These are phyloP conservation scores for Bombylius discolor DNA, from an alignment of 2,888 invertebrate genomes.

Conservation along the genomic window DNA sequence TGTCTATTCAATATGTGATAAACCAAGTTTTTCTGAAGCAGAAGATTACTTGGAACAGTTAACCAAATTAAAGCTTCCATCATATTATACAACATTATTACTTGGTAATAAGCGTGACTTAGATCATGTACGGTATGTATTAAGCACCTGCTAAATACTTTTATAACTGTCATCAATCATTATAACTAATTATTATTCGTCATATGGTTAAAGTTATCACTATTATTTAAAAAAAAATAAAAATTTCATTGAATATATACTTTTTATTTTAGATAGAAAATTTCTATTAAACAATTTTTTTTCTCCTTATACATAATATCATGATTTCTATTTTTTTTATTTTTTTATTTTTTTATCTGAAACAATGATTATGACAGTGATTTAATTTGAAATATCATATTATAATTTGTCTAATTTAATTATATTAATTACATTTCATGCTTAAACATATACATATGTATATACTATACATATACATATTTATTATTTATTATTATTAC, in stretches of 20 bases:
- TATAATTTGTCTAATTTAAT: background rate
- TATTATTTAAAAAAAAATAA: too few species aligned
- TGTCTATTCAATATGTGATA: constrained; percentile 67
- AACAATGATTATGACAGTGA: background rate
- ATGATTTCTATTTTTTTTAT: background rate
- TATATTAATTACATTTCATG: background rate
- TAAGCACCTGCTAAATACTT: background rate
- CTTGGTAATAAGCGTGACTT: constrained; percentile 72
- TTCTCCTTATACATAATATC: too few species aligned
- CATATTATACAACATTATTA: constrained; percentile 61
- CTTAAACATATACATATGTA: too few species aligned
- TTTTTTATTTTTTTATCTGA: background rate
- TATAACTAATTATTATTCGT: too few species aligned
- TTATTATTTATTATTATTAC: background rate
- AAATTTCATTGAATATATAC: too few species aligned
- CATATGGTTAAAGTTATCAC: too few species aligned
- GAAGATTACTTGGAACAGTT: constrained; percentile 56
- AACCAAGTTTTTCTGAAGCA: constrained; percentile 61
- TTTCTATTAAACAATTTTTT: too few species aligned
- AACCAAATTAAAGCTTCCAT: constrained; percentile 57
- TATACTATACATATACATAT: background rate
- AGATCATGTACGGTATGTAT: constrained; percentile 56
- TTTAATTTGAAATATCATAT: background rate
- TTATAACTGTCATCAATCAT: background rate
- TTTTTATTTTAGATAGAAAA: too few species aligned